Evolutionary conservation across 2,888 invertebrate species (phyloP), one percentile per base, ranked within the genome.

Genomic region (Portevinia maculata): DNA sequence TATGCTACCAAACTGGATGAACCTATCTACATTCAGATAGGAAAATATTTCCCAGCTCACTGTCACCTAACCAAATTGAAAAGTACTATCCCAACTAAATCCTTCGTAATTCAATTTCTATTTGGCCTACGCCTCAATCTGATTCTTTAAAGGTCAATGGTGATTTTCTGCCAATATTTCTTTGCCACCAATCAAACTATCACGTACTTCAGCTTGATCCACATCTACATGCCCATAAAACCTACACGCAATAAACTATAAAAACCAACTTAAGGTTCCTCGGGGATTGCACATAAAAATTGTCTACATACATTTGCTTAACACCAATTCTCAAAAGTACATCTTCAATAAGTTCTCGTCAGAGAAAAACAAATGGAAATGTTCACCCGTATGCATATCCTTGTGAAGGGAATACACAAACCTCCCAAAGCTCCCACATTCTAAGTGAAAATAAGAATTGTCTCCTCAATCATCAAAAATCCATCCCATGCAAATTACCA

Each of bases 401-500:
- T 37, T 28, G n/a, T n/a, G 19, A 32, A 41, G 5, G 11, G 11
- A 19, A 28, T 39, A 37, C 15, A 28, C 48, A 37, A 21, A 13
- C n/a, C 4, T 17, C 24, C 17, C 17, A 30, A 48, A 52, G 52
- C 19, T 19, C 30, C 13, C 57, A 57, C 37, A 24, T 46, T 24
- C 28, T 52, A 67, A 67, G 67, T 69, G 46, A 71, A 44, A 59
- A 64, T 15, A 41, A 30, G n/a, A 24, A 37, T 17, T 9, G 34
- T 4, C 32, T 32, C 2, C 39, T n/a, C 55, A 17, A 60, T 60
- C 60, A 62, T 60, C 55, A 71, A 71, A 71, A 71, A 60, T 67
- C 50, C 41, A 65, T 71, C 67, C 28, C 55, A 83, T 73, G 76
- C 50, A 83, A 78, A 83, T 83, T 37, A 34, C 32, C 60, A 34